Base-by-base conservation (phyloP, 1,140 invertebrate genomes). In the Nasonia vitripennis region DNA sequence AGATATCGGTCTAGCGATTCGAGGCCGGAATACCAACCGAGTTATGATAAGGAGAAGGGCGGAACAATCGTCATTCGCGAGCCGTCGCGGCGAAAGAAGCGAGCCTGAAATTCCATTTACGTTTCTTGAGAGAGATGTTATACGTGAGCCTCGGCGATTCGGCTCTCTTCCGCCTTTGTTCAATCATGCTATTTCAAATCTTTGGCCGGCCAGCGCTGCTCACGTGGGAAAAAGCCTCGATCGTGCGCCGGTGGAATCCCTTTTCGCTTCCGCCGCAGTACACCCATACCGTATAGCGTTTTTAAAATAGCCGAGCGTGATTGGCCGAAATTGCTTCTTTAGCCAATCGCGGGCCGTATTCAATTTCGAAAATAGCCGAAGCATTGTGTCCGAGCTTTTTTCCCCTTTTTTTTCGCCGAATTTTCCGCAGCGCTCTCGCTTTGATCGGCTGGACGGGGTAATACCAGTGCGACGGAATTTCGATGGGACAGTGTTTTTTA, bases 151-250 rank as follows among this genome's bases (percentile, higher is more conserved):
- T 20, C 55, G 7, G n/a, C 55, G 55, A 62, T 62, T 62, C 55
- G 17, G 20, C 70, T 71, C 70, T 71, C 27, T 31, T 71, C 27
- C 23, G 23, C 31, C 31, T 34, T 71, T 71, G 23, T 71, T 71
- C 70, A 31, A 71, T 71, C 70, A 31, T 31, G 70, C 31, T 34
- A 34, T 34, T 71, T 71, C 23, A 71, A 71, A 71, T 71, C 70
- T 34, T 71, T 3, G 48, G 48, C 48, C 20, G 48, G 48, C 48
- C 48, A 17, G 12, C 12, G 45, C 45, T 3, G 70, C 23, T 71
- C 70, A 71, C 70, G 70, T 34, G 70, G 70, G 70, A 34, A 34
- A 71, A 71, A 31, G 70, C 9, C 70, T 71, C 70, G 17, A 17
- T 62, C 55, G 12, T 55, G 12, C 45, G 27, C 27, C 27, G 27